Percentiles rank a stretch among this genome's conserved stretches.
Evolutionary conservation across 2,888 invertebrate species (phyloP).

Genomic region (Acanthosoma haemorrhoidale): DNA sequence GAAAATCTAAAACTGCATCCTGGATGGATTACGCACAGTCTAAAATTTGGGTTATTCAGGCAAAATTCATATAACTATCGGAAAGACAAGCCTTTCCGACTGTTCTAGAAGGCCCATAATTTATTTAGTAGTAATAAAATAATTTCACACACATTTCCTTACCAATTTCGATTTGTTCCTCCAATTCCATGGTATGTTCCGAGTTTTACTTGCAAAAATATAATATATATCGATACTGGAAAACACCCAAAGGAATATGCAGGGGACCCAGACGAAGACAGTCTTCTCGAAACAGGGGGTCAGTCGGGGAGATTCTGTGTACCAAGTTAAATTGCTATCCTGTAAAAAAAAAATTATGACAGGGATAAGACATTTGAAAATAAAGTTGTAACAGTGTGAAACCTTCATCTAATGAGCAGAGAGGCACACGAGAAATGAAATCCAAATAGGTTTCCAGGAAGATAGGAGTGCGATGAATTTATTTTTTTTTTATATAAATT

Average conservation of each 20-base stretch:
- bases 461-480: no score
- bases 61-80: no score
- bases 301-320: conserved; percentile 75
- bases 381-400: conserved; percentile 3
- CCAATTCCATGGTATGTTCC: conserved; percentile 67
- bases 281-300: conserved; percentile 90
- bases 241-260: conserved; percentile 73
- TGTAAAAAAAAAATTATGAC: conserved; percentile 50
- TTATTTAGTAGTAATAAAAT: background rate
- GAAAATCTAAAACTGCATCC: no score
- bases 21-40: no score
- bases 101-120: no score
- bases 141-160: conserved; percentile 34
- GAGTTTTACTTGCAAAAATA: conserved; percentile 67
- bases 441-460: background rate
- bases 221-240: conserved; percentile 70
- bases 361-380: conserved; percentile 12
- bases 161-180: conserved; percentile 65
- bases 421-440: background rate
- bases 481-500: no score
- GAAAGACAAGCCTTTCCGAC: no score
- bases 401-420: background rate
- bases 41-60: no score
- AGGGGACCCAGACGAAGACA: conserved; percentile 82
- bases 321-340: conserved; percentile 73